Conservation (phyloP, 2,888 invertebrate genomes). For the Polymixis flavicincta region DNA sequence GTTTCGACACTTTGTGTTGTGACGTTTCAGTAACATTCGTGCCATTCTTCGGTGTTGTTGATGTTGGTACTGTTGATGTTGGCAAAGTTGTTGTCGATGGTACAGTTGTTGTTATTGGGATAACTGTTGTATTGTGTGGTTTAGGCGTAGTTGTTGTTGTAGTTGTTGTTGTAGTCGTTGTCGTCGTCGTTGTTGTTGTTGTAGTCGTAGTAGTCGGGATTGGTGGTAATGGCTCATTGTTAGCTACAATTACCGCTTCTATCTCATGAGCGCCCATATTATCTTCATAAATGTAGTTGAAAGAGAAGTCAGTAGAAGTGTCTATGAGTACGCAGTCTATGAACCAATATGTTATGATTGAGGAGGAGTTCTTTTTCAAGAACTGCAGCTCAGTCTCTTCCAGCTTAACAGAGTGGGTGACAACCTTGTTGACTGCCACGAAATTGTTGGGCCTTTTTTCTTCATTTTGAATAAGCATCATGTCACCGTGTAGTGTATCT, state of each 20-base stretch:
- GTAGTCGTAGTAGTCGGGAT: slow-evolving; percentile 81
- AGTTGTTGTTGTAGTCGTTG: slow-evolving; percentile 62
- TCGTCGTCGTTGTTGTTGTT: slow-evolving; percentile 67
- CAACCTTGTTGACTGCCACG: slow-evolving; percentile 91
- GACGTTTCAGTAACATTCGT: slow-evolving; percentile 46
- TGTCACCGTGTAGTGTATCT: slow-evolving; percentile 92
- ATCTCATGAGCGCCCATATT: slow-evolving; percentile 91
- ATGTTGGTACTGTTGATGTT: slow-evolving; percentile 63
- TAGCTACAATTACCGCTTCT: slow-evolving; percentile 93
- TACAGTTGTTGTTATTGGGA: slow-evolving; percentile 53
- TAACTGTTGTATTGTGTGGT: slow-evolving; percentile 38
- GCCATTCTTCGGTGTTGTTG: slow-evolving; percentile 52
- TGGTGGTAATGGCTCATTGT: slow-evolving; percentile 91
- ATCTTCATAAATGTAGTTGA: slow-evolving; percentile 92
- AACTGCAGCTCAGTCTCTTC: slow-evolving; percentile 91
- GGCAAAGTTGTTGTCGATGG: slow-evolving; percentile 63
- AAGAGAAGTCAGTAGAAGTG: slow-evolving; percentile 91
- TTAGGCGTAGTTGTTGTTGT: slow-evolving; percentile 57
- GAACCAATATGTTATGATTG: slow-evolving; percentile 94
- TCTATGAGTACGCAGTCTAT: slow-evolving; percentile 94
- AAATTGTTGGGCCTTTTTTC: slow-evolving; percentile 89
- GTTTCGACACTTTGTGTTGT: slow-evolving; percentile 73
- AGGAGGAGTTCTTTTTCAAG: slow-evolving; percentile 86
- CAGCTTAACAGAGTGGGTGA: slow-evolving; percentile 91
- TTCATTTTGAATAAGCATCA: slow-evolving; percentile 92